Percentiles rank a stretch among this genome's conserved stretches.
Conservation (phyloP, 1,140 invertebrate genomes). For the Leptopilina boulardi region DNA sequence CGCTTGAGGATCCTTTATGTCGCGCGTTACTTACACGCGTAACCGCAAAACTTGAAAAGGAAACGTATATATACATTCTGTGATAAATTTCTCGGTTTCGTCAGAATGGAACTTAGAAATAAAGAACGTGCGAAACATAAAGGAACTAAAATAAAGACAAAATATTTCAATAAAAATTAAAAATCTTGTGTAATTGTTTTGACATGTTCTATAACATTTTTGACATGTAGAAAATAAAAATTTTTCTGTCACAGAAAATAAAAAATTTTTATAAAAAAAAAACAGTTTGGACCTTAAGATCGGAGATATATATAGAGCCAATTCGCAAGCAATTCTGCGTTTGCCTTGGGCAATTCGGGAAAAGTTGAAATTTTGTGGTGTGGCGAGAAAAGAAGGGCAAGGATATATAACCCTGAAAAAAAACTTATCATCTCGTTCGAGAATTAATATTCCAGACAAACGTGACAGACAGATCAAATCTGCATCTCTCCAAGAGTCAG, state of each 20-base stretch:
- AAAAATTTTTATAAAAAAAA: no score
- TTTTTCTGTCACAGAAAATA: no score
- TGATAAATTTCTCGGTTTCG: slow-evolving; percentile 48
- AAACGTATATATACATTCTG: slow-evolving; percentile 36
- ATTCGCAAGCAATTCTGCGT: slow-evolving; percentile 57
- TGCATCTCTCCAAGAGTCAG: slow-evolving; percentile 69
- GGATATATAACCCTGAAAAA: slow-evolving; percentile 53
- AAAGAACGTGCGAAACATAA: slow-evolving; percentile 9
- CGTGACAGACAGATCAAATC: slow-evolving; percentile 75
- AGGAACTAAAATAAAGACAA: no score
- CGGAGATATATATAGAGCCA: slow-evolving; percentile 49
- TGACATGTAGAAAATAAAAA: no score
- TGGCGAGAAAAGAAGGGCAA: background rate
- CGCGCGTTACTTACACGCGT: slow-evolving; percentile 56
- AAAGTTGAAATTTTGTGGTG: slow-evolving; percentile 42
- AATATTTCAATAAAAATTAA: no score
- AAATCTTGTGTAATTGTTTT: no score
- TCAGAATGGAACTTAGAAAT: slow-evolving; percentile 24
- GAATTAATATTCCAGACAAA: slow-evolving; percentile 75
- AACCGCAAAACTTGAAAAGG: slow-evolving; percentile 59
- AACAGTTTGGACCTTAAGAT: slow-evolving; percentile 24
- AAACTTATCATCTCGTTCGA: slow-evolving; percentile 51
- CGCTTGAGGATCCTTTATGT: slow-evolving; percentile 58
- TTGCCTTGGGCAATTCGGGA: slow-evolving; percentile 50
- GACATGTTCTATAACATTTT: no score